Percentiles rank a stretch among this genome's conserved stretches.
phyloP scores from a whole-genome alignment of 2,797 vertebrate genomes.

The Microctenopoma lineatum region DNA sequence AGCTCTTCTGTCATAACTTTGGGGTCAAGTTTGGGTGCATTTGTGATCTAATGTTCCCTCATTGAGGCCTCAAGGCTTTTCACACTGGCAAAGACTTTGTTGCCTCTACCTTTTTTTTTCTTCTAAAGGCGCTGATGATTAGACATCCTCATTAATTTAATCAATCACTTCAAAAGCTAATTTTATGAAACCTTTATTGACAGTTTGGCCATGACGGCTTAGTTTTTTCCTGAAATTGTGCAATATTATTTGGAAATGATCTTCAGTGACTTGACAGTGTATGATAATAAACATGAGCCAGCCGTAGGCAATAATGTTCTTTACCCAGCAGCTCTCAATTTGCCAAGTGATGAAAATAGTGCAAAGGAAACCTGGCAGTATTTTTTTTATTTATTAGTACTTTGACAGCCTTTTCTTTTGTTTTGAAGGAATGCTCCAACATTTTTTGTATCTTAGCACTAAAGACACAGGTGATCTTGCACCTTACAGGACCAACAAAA shows the following conservation, averaged over 20 bases:
- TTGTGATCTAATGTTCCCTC: conserved; percentile 43
- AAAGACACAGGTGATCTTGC: background rate
- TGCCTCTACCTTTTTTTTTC: background rate
- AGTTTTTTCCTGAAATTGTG: background rate
- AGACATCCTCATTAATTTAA: background rate
- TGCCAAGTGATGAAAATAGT: conserved; percentile 3
- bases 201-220: background rate
- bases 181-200: background rate
- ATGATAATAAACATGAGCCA: conserved; percentile 7
- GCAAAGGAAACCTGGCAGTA: conserved; percentile 16
- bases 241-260: background rate
- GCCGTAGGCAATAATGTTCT: background rate
- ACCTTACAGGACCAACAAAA: background rate
- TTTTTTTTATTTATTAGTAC: background rate
- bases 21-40: conserved; percentile 42
- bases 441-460: conserved; percentile 5
- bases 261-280: background rate
- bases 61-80: background rate
- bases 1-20: conserved; percentile 46
- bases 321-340: background rate
- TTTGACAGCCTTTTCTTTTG: background rate
- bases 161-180: background rate
- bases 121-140: background rate
- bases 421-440: background rate
- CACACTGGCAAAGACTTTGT: background rate